These are phyloP conservation scores for Leptinotarsa undecemlineata DNA, from an alignment of 1,140 invertebrate species.

Conservation along the genomic window DNA sequence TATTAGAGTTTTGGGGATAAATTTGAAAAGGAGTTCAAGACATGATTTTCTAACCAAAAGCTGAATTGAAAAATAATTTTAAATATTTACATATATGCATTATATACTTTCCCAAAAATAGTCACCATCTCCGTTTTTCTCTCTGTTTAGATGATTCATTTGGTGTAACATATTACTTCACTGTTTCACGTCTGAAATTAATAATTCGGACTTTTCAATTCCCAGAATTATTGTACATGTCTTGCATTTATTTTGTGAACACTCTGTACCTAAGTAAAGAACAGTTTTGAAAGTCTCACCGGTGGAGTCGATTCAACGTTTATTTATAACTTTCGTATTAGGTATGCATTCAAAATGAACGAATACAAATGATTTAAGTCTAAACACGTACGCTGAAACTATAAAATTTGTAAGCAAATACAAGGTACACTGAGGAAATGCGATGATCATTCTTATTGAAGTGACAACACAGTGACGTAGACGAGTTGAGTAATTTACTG, in stretches of 20 bases:
- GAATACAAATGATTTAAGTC: slow-evolving; percentile 12
- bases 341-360: slow-evolving; percentile 21
- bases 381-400: slow-evolving; percentile 11
- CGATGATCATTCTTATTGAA: neutral
- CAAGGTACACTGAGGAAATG: slow-evolving; percentile 2
- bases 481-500: neutral
- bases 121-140: no score
- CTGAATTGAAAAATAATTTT: no score
- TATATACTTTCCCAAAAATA: no score
- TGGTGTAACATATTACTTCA: no score
- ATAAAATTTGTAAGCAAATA: slow-evolving; percentile 21
- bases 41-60: no score
- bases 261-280: neutral
- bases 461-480: slow-evolving; percentile 8
- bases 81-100: no score
- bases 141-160: no score
- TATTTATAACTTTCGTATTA: slow-evolving; percentile 17
- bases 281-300: slow-evolving; percentile 2
- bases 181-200: no score
- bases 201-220: no score
- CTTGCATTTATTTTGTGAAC: neutral
- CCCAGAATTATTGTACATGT: no score
- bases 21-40: no score
- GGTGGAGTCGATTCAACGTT: slow-evolving; percentile 4
- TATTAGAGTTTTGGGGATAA: no score